Evolutionary conservation across 2,113 vertebrate genomes (phyloP).

Genomic region (Dipodomys ordii): DNA sequence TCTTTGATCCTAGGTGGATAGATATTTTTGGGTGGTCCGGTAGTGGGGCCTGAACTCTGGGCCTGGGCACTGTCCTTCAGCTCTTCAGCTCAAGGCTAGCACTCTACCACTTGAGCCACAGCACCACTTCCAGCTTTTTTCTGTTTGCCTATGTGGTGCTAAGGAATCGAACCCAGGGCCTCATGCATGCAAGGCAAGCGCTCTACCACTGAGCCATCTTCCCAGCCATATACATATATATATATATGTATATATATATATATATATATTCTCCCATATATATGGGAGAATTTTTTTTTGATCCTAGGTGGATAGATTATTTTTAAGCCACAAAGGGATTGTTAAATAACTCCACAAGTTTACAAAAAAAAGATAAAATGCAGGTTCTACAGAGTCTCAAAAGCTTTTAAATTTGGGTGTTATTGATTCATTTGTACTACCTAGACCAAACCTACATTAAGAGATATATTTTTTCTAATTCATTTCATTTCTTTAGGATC

Average conservation of each 20-base stretch:
- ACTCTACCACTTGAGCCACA: no score
- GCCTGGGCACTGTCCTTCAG: no score
- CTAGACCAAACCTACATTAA: slow-evolving; percentile 39
- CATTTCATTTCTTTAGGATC: slow-evolving; percentile 32
- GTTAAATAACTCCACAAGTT: slow-evolving; percentile 43
- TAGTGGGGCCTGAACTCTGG: no score
- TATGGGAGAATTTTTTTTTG: slow-evolving; percentile 17
- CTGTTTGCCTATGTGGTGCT: no score
- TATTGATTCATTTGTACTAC: slow-evolving; percentile 54
- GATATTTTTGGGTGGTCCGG: background rate
- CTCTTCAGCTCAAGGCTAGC: no score
- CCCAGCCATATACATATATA: background rate
- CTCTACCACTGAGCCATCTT: no score
- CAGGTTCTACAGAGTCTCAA: slow-evolving; percentile 5
- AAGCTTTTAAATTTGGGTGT: slow-evolving; percentile 69
- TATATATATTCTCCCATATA: background rate
- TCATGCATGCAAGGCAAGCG: no score
- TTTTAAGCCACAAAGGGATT: slow-evolving; percentile 25
- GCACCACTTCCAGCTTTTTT: no score
- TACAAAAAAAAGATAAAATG: slow-evolving; percentile 59
- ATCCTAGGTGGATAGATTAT: slow-evolving; percentile 29
- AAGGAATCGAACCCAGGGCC: no score
- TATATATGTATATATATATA: background rate
- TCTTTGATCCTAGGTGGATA: slow-evolving; percentile 52
- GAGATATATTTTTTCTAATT: background rate